Percentiles rank a stretch among this genome's conserved stretches.
Evolutionary conservation across 2,888 invertebrate genomes (phyloP).

Genomic region (Aporophyla lueneburgensis): DNA sequence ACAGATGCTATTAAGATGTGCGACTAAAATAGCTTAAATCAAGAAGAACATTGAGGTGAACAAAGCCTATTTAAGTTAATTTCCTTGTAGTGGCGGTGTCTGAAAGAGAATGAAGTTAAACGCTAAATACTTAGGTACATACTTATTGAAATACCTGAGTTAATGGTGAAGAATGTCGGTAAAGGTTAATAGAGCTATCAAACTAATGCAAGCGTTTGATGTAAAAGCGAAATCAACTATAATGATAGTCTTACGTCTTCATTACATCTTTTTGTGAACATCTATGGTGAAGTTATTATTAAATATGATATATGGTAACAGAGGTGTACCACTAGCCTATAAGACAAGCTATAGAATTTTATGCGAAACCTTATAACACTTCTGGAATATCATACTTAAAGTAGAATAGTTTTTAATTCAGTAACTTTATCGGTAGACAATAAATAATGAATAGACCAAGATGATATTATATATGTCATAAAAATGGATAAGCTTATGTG

Average conservation of each 20-base stretch:
- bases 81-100: neutral
- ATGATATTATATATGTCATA: neutral
- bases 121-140: neutral
- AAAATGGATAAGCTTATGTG: neutral
- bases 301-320: neutral
- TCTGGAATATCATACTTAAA: neutral
- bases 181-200: constrained; percentile 53
- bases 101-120: neutral
- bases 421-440: neutral
- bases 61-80: neutral
- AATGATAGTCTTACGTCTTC: constrained; percentile 34
- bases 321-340: neutral
- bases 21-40: neutral
- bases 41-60: neutral
- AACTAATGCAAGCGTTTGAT: constrained; percentile 21
- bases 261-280: constrained; percentile 34
- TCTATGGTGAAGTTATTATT: neutral
- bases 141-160: constrained; percentile 25
- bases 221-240: constrained; percentile 30
- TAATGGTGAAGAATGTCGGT: constrained; percentile 19
- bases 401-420: neutral
- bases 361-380: neutral
- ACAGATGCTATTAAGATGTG: neutral
- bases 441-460: neutral
- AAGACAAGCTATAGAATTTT: neutral